phyloP scores from a whole-genome alignment of 2,113 vertebrate genomes.

The Mobula birostris region DNA sequence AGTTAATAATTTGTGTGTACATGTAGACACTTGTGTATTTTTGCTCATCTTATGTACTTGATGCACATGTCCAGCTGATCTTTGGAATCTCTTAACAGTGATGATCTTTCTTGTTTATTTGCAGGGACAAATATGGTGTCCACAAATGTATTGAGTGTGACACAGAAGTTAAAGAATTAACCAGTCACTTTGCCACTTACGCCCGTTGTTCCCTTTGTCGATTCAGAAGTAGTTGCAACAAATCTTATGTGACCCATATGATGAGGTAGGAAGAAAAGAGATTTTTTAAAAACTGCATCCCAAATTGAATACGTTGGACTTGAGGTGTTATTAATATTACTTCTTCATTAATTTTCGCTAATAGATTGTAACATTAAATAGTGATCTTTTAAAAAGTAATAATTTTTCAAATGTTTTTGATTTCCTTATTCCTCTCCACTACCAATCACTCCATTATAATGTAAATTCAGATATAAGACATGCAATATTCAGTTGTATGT shows the following conservation, averaged over 20 bases:
- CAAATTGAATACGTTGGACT: background rate
- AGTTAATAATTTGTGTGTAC: no score
- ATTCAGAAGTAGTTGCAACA: conserved; percentile 86
- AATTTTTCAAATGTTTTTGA: no score
- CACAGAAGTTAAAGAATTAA: conserved; percentile 70
- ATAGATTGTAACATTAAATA: background rate
- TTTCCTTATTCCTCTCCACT: background rate
- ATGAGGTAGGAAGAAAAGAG: conserved; percentile 66
- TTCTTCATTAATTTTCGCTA: background rate
- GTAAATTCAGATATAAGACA: no score
- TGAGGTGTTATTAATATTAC: conserved; percentile 39
- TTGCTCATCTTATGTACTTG: no score
- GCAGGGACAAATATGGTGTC: conserved; percentile 55
- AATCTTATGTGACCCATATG: conserved; percentile 86
- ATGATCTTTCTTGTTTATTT: conserved; percentile 28
- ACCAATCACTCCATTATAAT: background rate
- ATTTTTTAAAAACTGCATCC: background rate
- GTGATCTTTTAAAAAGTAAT: background rate
- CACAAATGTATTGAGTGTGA: conserved; percentile 90
- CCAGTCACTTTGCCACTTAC: conserved; percentile 75
- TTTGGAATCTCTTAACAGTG: background rate
- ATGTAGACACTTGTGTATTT: no score
- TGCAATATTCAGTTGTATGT: background rate
- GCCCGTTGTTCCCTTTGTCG: conserved; percentile 81
- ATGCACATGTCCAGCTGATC: no score